Base-by-base conservation (phyloP, 2,797 vertebrate genomes). In the Rhinatrema bivittatum region DNA sequence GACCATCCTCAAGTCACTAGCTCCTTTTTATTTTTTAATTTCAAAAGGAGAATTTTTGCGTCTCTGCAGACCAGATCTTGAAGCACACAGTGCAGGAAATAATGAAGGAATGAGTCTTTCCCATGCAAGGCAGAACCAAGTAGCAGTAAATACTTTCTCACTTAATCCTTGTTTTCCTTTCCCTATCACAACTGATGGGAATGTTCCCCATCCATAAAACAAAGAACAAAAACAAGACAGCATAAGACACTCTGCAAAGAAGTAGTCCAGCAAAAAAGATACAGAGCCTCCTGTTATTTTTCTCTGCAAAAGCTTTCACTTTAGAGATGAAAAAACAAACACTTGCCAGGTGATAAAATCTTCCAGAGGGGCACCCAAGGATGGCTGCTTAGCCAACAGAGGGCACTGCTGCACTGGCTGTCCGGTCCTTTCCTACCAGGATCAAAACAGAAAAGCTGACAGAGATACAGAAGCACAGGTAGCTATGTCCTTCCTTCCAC, bases 101-200 rank as follows among this genome's bases (percentile, higher is more conserved):
- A 69, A 55, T 46, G 42, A 53, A 62, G 29, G 12, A 11, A 34
- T 60, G 33, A 31, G 55, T 29, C 46, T 36, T 3, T 2, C 45
- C 60, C 47, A 53, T 59, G 65, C 59, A 63, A 56, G 51, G 23
- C 49, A 46, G 15, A 45, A 62, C 14, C 4, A 51, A 57, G 43
- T 29, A 52, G 36, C 63, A 58, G 51, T 62, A 64, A 63, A 67
- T 32, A 67, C 30, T 56, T 52, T 63, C 55, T 57, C 47, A 58
- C 53, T 46, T 53, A 56, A 40, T 62, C 69, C 51, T 43, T 57
- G 55, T 52, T 57, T n/a, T 37, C 5, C 45, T 50, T 62, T 41
- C 52, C 52, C 70, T 70, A 74, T 65, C 60, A 10, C 53, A 65
- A 72, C 47, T 42, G 56, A 53, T 60, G 19, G 25, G 64, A n/a